Conservation (phyloP, 1,140 invertebrate species). For the Aphelinus certus region DNA sequence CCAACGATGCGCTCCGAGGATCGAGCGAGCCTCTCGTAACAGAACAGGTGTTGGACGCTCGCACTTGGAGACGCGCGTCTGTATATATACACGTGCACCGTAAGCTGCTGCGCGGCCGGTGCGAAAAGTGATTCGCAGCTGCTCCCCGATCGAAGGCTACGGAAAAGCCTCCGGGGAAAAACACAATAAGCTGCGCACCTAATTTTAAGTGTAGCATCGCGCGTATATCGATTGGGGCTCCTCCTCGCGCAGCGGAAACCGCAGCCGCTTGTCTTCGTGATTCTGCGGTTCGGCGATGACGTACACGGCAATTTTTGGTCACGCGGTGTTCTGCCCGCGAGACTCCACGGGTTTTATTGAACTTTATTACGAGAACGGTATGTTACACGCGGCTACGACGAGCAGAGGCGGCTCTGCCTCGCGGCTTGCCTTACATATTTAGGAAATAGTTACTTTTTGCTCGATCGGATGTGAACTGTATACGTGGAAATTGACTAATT, state of each 20-base stretch:
- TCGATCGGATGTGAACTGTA: too few relatives aligned
- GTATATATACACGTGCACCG: not conserved
- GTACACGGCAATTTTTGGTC: not conserved
- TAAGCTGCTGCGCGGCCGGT: not conserved
- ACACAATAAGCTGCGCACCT: not conserved
- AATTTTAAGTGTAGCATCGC: too few relatives aligned
- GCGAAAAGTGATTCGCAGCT: too few relatives aligned
- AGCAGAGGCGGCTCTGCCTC: too few relatives aligned
- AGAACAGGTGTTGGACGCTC: constrained; percentile 25
- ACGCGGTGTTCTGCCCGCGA: too few relatives aligned
- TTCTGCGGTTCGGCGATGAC: not conserved
- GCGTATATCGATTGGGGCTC: constrained; percentile 7
- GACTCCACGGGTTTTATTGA: constrained; percentile 8
- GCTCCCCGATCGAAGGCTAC: too few relatives aligned
- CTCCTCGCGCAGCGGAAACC: not conserved
- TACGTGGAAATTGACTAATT: too few relatives aligned
- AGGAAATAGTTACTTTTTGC: too few relatives aligned
- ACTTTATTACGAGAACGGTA: not conserved
- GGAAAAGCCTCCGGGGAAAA: not conserved
- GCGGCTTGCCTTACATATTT: too few relatives aligned
- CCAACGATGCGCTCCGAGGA: not conserved
- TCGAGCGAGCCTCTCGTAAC: not conserved
- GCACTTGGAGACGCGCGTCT: not conserved
- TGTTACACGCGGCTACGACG: too few relatives aligned
- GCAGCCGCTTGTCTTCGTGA: not conserved